These are phyloP conservation scores for Beroe ovata DNA, from an alignment of 37 sponge, comb jelly and placozoan species.

Conservation along the genomic window DNA sequence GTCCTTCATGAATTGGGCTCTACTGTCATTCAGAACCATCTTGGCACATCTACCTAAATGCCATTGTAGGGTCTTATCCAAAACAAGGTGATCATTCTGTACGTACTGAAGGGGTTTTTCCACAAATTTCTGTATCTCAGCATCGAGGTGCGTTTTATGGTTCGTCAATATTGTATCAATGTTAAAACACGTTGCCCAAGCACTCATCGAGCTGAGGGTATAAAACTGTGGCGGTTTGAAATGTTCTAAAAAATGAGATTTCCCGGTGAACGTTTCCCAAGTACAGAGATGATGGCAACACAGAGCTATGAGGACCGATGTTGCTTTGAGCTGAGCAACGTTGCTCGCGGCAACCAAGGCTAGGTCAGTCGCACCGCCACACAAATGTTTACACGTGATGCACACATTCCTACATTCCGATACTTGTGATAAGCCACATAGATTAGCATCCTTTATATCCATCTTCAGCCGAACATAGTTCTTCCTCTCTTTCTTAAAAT, in stretches of 20 bases:
- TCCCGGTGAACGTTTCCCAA: constrained; percentile 43
- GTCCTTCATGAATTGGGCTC: constrained; percentile 3
- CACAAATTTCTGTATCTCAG: not conserved
- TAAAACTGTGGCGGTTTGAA: constrained; percentile 29
- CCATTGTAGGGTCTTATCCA: constrained; percentile 19
- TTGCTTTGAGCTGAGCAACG: not conserved
- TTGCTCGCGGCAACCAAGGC: not conserved
- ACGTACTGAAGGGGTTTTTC: not conserved
- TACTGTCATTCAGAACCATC: constrained; percentile 3
- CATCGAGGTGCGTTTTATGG: not conserved
- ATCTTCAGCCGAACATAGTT: constrained; percentile 38
- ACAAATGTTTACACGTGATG: constrained; percentile 16
- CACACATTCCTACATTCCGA: not conserved
- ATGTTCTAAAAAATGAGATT: not conserved
- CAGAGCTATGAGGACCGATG: constrained; percentile 16
- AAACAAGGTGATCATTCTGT: not conserved
- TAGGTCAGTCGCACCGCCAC: constrained; percentile 59
- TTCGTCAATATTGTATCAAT: not conserved
- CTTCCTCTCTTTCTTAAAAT: constrained; percentile 4
- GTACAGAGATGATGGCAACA: constrained; percentile 57
- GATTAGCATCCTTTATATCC: constrained; percentile 35
- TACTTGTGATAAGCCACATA: not conserved
- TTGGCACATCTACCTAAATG: constrained; percentile 47
- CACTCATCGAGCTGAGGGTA: not conserved
- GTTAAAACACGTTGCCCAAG: constrained; percentile 56